phyloP scores from a whole-genome alignment of 2,113 vertebrate species.

The Atlantisia rogersi region DNA sequence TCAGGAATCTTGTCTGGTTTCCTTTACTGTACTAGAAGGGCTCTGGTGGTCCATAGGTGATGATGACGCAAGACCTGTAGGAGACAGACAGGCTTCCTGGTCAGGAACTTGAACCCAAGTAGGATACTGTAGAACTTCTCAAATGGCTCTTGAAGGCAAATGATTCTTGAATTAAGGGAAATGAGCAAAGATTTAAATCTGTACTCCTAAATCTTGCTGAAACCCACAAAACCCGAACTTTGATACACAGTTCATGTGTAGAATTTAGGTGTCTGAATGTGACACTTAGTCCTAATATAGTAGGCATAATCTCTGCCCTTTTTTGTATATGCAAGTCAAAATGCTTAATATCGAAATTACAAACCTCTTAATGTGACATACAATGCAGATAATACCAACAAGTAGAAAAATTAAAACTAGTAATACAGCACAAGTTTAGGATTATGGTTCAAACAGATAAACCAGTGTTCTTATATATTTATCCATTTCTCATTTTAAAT shows the following conservation, averaged over 20 bases:
- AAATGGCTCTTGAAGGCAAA: rapidly evolving
- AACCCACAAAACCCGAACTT: neutral
- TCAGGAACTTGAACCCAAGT: neutral
- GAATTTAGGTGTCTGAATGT: neutral
- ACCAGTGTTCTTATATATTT: neutral
- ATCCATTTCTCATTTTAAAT: neutral
- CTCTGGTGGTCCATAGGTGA: neutral
- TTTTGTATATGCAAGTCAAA: rapidly evolving
- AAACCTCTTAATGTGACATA: neutral
- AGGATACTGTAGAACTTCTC: neutral
- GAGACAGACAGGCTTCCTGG: neutral
- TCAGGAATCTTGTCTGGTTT: neutral
- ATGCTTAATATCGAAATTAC: rapidly evolving
- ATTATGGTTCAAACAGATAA: neutral
- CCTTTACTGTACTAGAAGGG: neutral
- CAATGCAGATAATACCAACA: neutral
- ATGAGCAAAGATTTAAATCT: neutral
- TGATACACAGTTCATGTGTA: neutral
- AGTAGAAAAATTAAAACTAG: neutral
- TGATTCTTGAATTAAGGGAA: neutral
- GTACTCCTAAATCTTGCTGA: neutral
- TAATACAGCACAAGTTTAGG: neutral
- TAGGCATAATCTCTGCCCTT: neutral
- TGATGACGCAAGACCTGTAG: neutral
- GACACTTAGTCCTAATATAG: neutral